Base-by-base conservation (phyloP, 2,113 vertebrate genomes). In the Uria lomvia region DNA sequence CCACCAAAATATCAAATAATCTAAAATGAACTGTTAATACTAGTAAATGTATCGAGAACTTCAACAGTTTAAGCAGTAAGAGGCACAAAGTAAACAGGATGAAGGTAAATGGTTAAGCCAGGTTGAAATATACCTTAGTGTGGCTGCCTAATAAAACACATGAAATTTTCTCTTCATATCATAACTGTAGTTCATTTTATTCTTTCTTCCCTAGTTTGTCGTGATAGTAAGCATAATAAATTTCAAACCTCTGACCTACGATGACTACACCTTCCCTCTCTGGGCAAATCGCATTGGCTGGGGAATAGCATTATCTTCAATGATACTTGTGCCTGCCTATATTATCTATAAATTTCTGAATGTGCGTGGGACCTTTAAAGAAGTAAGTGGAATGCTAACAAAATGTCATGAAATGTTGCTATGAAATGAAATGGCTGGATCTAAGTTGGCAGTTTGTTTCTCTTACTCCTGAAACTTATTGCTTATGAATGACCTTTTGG, bases 171-270 rank as follows among this genome's bases (percentile, higher is more conserved):
- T 40, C 74, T 77, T 86, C 12, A 40, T 42, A 55, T 75, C 50
- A 68, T 70, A 87, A 42, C 21, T 19, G 8, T 60, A 49, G 17
- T 86, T 86, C 11, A 62, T 84, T 75, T 90, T 76, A 29, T 62
- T 6, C 38, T 96, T 88, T 87, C 66, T 43, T 67, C 50, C 92
- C 74, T 96, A 99, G 99, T 99, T 99, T 96, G 99, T 99, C 6
- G 99, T 99, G 47, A 98, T 99, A 91, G 99, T 99, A 96, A 99
- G 99, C 86, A 97, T 99, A 88, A 91, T 99, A 96, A 99, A 98
- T 81, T 98, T 98, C 72, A 98, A 98, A 36, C 98, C 98, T 8
- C 98, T 99, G 93, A 99, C 97, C 95, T 99, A 99, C 0, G 99
- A 99, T 8, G 99, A 99, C 20, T 99, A 99, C 89, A 23, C 97